Conservation (phyloP, 2,113 vertebrate genomes). For the Lepus europaeus region DNA sequence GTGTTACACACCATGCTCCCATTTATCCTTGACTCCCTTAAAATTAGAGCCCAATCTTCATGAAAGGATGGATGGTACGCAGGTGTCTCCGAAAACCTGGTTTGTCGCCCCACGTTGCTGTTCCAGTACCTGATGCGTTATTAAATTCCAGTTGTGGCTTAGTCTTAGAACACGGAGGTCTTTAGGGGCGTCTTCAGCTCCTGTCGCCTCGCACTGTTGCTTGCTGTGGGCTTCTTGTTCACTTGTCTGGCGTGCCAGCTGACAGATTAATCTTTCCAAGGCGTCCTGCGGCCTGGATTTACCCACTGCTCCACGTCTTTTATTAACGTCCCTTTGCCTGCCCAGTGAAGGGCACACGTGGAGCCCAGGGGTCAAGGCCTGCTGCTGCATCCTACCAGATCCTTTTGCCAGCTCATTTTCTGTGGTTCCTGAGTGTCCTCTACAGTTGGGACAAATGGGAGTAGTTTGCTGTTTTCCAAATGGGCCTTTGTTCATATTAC, state of each 20-base stretch:
- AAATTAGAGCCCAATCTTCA: neutral
- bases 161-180: neutral
- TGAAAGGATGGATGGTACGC: neutral
- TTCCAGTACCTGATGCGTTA: neutral
- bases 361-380: neutral
- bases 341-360: neutral
- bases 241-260: neutral
- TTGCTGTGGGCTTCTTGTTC: neutral
- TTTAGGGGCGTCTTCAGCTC: neutral
- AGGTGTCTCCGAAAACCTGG: neutral
- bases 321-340: conserved; percentile 10
- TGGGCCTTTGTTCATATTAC: neutral
- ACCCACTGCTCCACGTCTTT: neutral
- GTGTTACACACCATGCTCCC: neutral
- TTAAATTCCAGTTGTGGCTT: neutral
- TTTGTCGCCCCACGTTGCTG: neutral
- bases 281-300: conserved; percentile 9
- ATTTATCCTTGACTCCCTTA: neutral
- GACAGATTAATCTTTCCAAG: conserved; percentile 36
- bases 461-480: conserved; percentile 52
- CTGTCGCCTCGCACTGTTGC: neutral
- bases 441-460: conserved; percentile 28
- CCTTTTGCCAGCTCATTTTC: conserved; percentile 40
- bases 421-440: conserved; percentile 42
- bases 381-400: neutral